These are phyloP conservation scores for Silurus glanis DNA, from an alignment of 2,113 vertebrate genomes.

Conservation along the genomic window DNA sequence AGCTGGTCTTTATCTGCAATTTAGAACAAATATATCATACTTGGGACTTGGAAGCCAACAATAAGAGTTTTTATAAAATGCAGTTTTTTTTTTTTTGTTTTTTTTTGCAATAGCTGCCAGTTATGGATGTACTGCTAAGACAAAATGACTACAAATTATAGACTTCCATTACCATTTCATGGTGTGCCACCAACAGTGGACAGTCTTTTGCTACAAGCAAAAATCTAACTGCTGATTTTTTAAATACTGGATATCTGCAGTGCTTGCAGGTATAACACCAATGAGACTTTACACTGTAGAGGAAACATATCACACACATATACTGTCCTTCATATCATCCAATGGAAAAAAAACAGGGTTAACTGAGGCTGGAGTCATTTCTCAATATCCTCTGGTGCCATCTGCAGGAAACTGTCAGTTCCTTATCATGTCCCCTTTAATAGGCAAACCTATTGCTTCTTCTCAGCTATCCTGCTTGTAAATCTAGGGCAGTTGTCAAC, in stretches of 20 bases:
- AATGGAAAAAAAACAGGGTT: background rate
- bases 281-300: background rate
- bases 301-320: background rate
- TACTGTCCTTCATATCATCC: constrained; percentile 3
- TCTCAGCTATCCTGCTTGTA: constrained; percentile 1
- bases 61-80: constrained; percentile 16
- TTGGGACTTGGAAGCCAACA: background rate
- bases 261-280: background rate
- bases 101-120: constrained; percentile 40
- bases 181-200: background rate
- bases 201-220: constrained; percentile 8
- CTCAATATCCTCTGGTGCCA: background rate
- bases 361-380: background rate
- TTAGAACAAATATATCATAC: background rate
- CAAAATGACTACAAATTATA: background rate
- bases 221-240: background rate
- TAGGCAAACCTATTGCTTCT: constrained; percentile 21
- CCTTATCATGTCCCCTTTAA: background rate
- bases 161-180: background rate
- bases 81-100: background rate
- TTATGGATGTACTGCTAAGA: constrained; percentile 12
- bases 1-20: constrained; percentile 1
- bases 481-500: background rate
- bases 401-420: constrained; percentile 7
- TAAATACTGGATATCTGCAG: background rate